Percentiles rank a stretch among this genome's conserved stretches.
Evolutionary conservation across 2,797 vertebrate species (phyloP).

Genomic region (Lindbergichthys nudifrons): DNA sequence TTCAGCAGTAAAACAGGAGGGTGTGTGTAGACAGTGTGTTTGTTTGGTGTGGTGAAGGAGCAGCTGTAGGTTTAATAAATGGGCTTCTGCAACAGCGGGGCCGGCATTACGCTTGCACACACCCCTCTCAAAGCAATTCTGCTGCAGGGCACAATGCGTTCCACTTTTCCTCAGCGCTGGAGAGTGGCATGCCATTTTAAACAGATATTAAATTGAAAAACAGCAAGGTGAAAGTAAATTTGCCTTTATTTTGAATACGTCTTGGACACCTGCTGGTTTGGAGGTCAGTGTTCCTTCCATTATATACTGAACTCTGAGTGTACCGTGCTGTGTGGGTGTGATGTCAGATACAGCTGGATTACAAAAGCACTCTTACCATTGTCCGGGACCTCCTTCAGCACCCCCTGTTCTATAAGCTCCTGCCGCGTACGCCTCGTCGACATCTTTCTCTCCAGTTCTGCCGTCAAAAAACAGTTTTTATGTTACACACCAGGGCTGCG

Average conservation of each 20-base stretch:
- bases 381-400: conserved; percentile 94
- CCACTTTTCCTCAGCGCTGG: conserved; percentile 78
- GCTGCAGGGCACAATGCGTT: conserved; percentile 80
- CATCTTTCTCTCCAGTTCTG: conserved; percentile 99
- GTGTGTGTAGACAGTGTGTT: conserved; percentile 41
- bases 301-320: conserved; percentile 55
- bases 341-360: conserved; percentile 59
- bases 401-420: conserved; percentile 96
- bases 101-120: conserved; percentile 59
- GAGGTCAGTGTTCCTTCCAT: conserved; percentile 49
- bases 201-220: conserved; percentile 65
- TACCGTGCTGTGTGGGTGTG: conserved; percentile 53
- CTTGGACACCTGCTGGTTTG: conserved; percentile 56
- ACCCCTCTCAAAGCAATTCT: conserved; percentile 75
- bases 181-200: conserved; percentile 73
- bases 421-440: conserved; percentile 96
- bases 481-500: conserved; percentile 5
- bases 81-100: conserved; percentile 66
- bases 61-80: conserved; percentile 78
- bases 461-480: conserved; percentile 67
- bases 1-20: conserved; percentile 22
- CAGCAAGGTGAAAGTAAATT: conserved; percentile 65
- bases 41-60: conserved; percentile 65
- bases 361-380: conserved; percentile 85
- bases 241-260: conserved; percentile 34